Evolutionary conservation across 2,888 invertebrate species (phyloP), one percentile per base, ranked within the genome.

Genomic region (Ichneumon xanthorius): DNA sequence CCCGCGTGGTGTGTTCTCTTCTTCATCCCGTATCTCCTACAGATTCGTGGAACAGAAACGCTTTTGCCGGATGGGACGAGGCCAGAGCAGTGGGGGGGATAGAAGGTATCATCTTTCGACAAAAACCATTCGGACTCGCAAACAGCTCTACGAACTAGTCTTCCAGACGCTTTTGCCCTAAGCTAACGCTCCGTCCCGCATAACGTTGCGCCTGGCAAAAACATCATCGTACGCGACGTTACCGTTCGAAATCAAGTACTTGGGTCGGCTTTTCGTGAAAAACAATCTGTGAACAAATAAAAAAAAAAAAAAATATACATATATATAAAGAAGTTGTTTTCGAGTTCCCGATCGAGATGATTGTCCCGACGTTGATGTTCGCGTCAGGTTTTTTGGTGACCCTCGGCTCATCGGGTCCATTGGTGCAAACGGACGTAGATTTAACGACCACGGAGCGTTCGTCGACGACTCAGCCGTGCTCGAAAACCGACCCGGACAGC

Each of bases 1-100:
- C 63, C 67, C 73, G 73, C 81, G 81, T 75, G 81, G 63, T 75
- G 84, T 68, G 84, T 68, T 82, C 70, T 80, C 55, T 65, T 84
- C 79, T 79, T 70, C 70, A 50, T 76, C 45, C 50, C 40, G 78
- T 76, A 79, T 85, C 84, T 67, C 73, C 48, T 7, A 63, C 61
- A 30, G 53, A 68, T 81, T 78, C 70, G 72, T 53, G 30, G 80
- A 83, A 58, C 67, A 53, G 79, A 22, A 68, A 73, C 67, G 82
- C 68, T 68, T 79, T 67, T 61, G 67, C 76, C 26, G 70, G 68
- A 79, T 79, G 82, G 78, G 80, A 84, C 40, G 67, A 81, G 40
- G 73, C 58, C 14, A 45, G 50, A 63, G 53, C 77, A 53, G 75
- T 22, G 73, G 78, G 71, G 81, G 50, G 63, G 16, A 48, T 16